phyloP scores from a whole-genome alignment of 1,140 invertebrate genomes.

The Nasonia giraulti region DNA sequence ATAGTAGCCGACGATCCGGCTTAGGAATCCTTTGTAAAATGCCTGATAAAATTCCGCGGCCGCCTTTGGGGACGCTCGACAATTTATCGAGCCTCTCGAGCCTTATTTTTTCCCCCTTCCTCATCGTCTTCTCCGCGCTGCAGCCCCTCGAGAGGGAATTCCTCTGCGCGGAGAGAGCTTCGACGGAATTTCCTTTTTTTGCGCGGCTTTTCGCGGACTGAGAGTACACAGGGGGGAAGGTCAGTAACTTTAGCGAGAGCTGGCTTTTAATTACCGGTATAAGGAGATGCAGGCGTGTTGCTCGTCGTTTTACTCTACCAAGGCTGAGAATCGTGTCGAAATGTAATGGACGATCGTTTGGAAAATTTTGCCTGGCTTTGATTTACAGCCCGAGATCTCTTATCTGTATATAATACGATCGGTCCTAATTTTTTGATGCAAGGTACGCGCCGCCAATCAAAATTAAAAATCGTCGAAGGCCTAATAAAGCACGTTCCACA shows the following conservation, averaged over 20 bases:
- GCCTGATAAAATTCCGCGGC: conserved; percentile 46
- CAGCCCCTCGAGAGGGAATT: conserved; percentile 8
- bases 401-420: background rate
- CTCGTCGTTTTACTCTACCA: background rate
- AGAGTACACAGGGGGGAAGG: background rate
- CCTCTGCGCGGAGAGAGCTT: background rate
- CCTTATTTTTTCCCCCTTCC: too few species aligned
- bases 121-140: too few species aligned
- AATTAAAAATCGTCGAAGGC: too few species aligned
- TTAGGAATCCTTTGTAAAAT: conserved; percentile 39
- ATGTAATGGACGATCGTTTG: too few species aligned
- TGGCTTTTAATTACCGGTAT: background rate
- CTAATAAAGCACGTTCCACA: background rate
- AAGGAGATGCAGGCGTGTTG: background rate
- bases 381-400: background rate
- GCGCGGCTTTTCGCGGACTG: background rate
- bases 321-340: too few species aligned
- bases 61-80: conserved; percentile 22
- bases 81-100: conserved; percentile 28
- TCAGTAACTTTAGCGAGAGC: conserved; percentile 3
- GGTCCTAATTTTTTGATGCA: background rate
- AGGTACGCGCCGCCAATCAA: too few species aligned
- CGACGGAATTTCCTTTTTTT: conserved; percentile 17
- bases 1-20: conserved; percentile 14
- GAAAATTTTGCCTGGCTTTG: too few species aligned